Percentiles rank a stretch among this genome's conserved stretches.
Evolutionary conservation across 2,113 vertebrate genomes (phyloP).

Genomic region (Cyprinodon brontotheroides): DNA sequence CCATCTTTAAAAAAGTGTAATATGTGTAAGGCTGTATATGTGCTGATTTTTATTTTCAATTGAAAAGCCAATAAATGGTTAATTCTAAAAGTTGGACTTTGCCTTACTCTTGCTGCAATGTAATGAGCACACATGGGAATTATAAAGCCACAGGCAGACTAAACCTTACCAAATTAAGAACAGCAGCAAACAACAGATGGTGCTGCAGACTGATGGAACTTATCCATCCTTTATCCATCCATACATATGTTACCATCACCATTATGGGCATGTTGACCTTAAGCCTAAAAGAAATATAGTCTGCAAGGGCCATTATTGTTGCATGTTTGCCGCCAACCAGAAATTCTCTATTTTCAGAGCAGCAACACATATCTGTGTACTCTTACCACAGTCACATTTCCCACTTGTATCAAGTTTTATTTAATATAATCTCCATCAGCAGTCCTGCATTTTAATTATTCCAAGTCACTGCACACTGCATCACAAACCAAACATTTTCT

Average conservation of each 20-base stretch:
- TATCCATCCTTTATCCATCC: too few relatives aligned
- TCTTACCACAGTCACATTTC: not conserved
- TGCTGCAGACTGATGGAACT: too few relatives aligned
- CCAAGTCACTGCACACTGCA: not conserved
- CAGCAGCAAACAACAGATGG: not conserved
- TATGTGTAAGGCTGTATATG: too few relatives aligned
- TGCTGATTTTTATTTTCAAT: too few relatives aligned
- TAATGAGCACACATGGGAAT: not conserved
- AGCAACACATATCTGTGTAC: not conserved
- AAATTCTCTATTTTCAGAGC: not conserved
- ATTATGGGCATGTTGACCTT: not conserved
- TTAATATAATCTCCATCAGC: not conserved
- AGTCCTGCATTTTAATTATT: slow-evolving; percentile 3
- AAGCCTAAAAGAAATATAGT: not conserved
- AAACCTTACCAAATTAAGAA: not conserved
- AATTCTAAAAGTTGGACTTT: not conserved
- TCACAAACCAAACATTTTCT: not conserved
- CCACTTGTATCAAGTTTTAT: not conserved
- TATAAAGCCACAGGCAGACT: not conserved
- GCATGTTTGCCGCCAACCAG: too few relatives aligned
- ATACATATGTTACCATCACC: not conserved
- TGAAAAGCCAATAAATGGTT: not conserved
- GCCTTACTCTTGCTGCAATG: not conserved
- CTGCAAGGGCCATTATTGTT: not conserved
- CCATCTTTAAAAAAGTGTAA: too few relatives aligned